Conservation (phyloP, 2,113 vertebrate genomes). For the Poeciliopsis retropinna region DNA sequence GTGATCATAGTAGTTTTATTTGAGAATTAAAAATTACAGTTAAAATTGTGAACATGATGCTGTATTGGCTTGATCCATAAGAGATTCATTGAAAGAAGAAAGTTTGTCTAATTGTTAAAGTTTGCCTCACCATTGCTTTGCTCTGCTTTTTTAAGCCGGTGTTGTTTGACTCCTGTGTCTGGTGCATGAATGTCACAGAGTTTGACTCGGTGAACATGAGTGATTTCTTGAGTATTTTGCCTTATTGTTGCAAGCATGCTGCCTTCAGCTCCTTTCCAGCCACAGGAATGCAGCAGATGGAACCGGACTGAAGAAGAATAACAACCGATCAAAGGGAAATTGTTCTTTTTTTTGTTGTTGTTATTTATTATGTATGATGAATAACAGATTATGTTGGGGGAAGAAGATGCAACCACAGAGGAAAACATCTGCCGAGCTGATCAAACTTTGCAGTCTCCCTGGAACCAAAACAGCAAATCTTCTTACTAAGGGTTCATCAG, state of each 20-base stretch:
- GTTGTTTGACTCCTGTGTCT: slow-evolving; percentile 11
- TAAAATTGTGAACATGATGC: not conserved
- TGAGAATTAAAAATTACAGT: not conserved
- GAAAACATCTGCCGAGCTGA: slow-evolving; percentile 2
- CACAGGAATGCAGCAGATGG: slow-evolving; percentile 53
- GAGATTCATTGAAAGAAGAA: not conserved
- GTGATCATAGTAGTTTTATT: not conserved
- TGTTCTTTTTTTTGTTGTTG: not conserved
- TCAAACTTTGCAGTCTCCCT: not conserved
- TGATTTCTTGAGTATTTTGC: slow-evolving; percentile 46
- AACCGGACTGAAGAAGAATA: slow-evolving; percentile 37
- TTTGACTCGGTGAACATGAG: slow-evolving; percentile 30
- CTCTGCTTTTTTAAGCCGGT: slow-evolving; percentile 10
- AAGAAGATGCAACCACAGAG: not conserved
- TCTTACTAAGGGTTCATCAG: slow-evolving; percentile 7
- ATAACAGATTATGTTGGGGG: not conserved
- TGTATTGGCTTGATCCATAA: not conserved
- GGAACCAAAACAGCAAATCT: slow-evolving; percentile 3
- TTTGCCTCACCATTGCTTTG: not conserved
- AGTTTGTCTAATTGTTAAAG: not conserved
- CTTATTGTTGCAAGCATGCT: slow-evolving; percentile 42
- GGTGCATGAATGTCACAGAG: slow-evolving; percentile 8
- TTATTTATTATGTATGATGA: slow-evolving; percentile 18
- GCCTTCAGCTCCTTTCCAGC: slow-evolving; percentile 30
- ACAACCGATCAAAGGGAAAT: slow-evolving; percentile 7